Evolutionary conservation across 2,888 invertebrate genomes (phyloP), one percentile per base, ranked within the genome.

Genomic region (Drosophila dives): DNA sequence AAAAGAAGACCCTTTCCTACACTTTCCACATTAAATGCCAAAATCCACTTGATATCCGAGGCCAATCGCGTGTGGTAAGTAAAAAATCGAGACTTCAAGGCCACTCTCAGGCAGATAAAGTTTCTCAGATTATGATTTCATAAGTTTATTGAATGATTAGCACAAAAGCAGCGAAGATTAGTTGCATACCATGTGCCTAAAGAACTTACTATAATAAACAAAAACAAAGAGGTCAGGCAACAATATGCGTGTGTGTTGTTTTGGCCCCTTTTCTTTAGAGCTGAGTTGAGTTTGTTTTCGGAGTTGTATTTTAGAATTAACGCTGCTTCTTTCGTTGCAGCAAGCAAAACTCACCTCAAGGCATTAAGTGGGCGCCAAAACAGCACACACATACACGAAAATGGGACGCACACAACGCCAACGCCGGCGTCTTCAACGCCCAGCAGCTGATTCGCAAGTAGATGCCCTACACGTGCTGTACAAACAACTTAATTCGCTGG

Each of bases 361-460:
- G 33, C 55, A 63, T 54, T 72, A 61, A 55, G 36, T 58, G 73
- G 63, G 48, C 73, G 78, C 78, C 81, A 87, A 87, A 79, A 81
- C 83, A 88, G 73, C 76, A 85, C 77, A 69, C 77, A 75, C 63
- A 56, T 71, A 72, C 15, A 23, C 68, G 11, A 23, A 23, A 20
- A 91, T 91, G 91, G 91, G 91, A 58, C 92, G 91, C 54, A 92
- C 92, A 8, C 75, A 84, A 67, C 91, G 91, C 6, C 60, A 40
- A 15, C 77, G 91, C 8, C 60, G 38, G n/a, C 76, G 86, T 26
- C 85, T 64, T 26, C 87, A 82, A 58, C 78, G 80, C 36, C 11
- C 29, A 49, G 23, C 42, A 48, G 32, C 32, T n/a, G 64, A 48
- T 26, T 29, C 48, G 33, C 36, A 45, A 17, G 23, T 45, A 32